These are phyloP conservation scores for Crypturellus undulatus DNA, from an alignment of 2,113 vertebrate species.

Conservation along the genomic window DNA sequence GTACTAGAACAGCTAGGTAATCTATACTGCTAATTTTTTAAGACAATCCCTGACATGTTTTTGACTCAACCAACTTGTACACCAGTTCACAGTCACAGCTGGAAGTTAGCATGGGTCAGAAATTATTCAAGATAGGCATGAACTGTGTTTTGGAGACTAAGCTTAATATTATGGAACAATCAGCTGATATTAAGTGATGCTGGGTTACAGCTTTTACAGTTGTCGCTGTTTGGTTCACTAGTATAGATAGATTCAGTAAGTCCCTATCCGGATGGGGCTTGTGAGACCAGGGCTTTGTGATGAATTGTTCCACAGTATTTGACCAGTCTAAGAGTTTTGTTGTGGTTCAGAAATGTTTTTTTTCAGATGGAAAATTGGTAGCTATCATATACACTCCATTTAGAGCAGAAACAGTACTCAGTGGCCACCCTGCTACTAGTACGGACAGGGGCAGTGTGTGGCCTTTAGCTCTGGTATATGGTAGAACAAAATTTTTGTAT, in stretches of 20 bases:
- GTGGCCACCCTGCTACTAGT: background rate
- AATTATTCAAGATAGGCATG: background rate
- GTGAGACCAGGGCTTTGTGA: background rate
- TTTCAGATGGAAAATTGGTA: background rate
- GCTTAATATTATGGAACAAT: background rate
- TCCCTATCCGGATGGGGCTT: background rate
- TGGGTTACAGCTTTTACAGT: too few species aligned
- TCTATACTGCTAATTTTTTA: background rate
- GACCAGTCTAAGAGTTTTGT: background rate
- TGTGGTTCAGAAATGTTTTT: background rate
- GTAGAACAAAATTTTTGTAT: background rate
- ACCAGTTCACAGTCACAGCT: background rate
- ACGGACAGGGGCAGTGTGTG: background rate
- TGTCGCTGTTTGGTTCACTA: background rate
- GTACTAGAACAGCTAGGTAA: background rate
- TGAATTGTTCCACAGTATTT: background rate
- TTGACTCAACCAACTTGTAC: background rate
- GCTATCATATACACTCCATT: accelerated
- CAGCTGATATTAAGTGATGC: background rate
- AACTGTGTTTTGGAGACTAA: background rate
- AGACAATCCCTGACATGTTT: background rate
- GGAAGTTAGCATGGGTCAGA: background rate
- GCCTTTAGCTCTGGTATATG: background rate
- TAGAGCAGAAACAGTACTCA: background rate
- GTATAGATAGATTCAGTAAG: background rate